These are phyloP conservation scores for Achatina immaculata DNA, from an alignment of 1,140 invertebrate genomes.

Conservation along the genomic window DNA sequence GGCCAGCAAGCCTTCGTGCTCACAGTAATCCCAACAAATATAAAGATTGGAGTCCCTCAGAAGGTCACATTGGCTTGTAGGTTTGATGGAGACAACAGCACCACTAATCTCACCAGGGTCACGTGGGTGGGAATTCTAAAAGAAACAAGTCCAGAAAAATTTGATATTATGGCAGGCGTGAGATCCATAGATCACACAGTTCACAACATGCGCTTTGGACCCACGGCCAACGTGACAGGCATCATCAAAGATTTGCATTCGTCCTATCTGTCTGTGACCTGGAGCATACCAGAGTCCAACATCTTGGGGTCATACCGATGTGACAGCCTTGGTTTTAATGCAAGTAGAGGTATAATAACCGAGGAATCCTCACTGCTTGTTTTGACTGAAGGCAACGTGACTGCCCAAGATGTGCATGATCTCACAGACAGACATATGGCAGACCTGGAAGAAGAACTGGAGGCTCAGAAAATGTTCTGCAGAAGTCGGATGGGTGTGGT, in stretches of 20 bases:
- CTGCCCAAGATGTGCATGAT: background rate
- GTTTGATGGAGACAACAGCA: background rate
- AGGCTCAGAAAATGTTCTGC: background rate
- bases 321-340: slow-evolving; percentile 4
- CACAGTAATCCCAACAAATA: background rate
- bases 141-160: background rate
- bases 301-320: background rate
- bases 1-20: background rate
- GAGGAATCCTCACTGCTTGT: background rate
- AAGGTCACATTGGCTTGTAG: background rate
- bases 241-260: background rate
- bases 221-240: background rate
- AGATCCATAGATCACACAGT: background rate
- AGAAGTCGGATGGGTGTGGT: background rate
- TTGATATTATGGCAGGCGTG: background rate
- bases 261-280: background rate
- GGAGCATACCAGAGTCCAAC: background rate
- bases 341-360: background rate
- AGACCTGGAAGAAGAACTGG: background rate
- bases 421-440: background rate
- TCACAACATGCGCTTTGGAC: background rate
- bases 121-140: slow-evolving; percentile 3
- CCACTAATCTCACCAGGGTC: background rate
- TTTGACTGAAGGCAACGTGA: background rate
- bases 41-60: background rate